A percentile compares a stretch with the other conserved stretches of the same genome.
Conservation (phyloP, 2,797 vertebrate genomes). For the Apodemus agrarius region DNA sequence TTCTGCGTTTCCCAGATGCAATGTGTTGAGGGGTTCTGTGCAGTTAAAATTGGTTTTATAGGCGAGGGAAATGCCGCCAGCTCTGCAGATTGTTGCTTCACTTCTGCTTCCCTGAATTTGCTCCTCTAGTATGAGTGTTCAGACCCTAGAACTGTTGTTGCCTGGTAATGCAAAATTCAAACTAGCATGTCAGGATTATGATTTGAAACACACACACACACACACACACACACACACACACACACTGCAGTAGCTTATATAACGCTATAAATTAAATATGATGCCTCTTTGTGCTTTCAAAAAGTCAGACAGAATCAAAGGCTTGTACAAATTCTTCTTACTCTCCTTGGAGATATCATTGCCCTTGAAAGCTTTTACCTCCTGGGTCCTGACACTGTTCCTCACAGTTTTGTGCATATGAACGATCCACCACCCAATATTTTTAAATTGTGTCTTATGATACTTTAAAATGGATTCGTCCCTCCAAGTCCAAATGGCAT, state of each 20-base stretch:
- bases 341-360: conserved; percentile 57
- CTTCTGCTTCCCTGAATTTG: conserved; percentile 75
- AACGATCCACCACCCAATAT: conserved; percentile 55
- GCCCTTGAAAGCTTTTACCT: not conserved
- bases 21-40: conserved; percentile 82
- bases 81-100: conserved; percentile 81
- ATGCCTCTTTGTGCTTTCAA: conserved; percentile 70
- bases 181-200: conserved; percentile 76
- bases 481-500: not conserved
- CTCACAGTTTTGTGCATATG: not conserved
- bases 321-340: conserved; percentile 53
- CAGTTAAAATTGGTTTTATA: conserved; percentile 86
- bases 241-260: conserved; percentile 14
- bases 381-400: conserved; percentile 38
- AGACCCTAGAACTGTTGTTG: conserved; percentile 79
- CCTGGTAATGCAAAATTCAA: conserved; percentile 74
- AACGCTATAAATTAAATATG: conserved; percentile 73
- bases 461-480: conserved; percentile 28
- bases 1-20: conserved; percentile 83
- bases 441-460: conserved; percentile 50
- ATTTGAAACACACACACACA: conserved; percentile 48
- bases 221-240: not conserved
- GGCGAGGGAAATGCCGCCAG: conserved; percentile 85
- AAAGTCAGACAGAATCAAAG: conserved; percentile 64
- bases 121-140: conserved; percentile 71